phyloP scores from a whole-genome alignment of 2,113 vertebrate species.

The Lophura nycthemera region DNA sequence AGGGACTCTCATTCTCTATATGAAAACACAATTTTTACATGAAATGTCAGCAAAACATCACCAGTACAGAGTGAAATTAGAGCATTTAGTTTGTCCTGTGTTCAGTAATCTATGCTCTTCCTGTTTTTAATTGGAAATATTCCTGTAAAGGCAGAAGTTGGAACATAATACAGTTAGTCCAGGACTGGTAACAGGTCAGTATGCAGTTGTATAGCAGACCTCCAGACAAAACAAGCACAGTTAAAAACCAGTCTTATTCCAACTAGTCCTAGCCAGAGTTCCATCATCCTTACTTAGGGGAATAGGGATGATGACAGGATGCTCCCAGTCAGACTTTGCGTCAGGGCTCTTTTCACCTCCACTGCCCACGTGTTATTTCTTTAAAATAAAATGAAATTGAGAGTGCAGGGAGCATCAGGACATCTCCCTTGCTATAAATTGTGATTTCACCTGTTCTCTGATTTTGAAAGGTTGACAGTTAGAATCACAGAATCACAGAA shows the following conservation, averaged over 20 bases:
- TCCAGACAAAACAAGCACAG: background rate
- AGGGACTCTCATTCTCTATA: background rate
- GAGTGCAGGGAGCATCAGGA: background rate
- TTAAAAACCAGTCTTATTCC: background rate
- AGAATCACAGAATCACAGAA: no score
- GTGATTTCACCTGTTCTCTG: background rate
- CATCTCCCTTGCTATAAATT: background rate
- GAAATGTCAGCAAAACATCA: background rate
- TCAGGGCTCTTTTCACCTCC: background rate
- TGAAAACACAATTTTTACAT: background rate
- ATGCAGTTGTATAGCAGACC: background rate
- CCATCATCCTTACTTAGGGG: background rate
- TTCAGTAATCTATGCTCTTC: background rate
- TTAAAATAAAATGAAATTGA: background rate
- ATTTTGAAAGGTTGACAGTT: background rate
- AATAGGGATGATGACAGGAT: background rate
- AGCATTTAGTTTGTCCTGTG: background rate
- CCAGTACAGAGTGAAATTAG: background rate
- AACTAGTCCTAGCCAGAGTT: background rate
- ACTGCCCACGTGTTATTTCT: rapidly evolving
- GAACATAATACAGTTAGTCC: background rate
- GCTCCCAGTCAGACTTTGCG: background rate
- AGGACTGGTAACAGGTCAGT: background rate
- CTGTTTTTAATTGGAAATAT: background rate
- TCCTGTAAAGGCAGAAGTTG: background rate